Base-by-base conservation (phyloP, 2,888 invertebrate genomes). In the Minunthozetes semirufus region DNA sequence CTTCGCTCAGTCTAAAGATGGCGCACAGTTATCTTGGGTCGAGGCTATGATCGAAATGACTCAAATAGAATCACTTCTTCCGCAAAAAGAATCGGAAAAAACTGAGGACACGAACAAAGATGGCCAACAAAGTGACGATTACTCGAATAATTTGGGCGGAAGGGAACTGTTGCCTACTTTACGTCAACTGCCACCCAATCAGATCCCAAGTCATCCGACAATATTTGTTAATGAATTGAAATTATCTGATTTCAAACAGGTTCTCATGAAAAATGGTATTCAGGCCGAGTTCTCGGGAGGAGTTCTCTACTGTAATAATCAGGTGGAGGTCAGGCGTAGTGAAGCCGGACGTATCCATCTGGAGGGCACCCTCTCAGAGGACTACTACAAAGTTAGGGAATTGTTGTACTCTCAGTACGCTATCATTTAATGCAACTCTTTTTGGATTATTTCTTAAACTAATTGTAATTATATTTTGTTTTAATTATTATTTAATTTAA, bases 321-420 rank as follows among this genome's bases (percentile, higher is more conserved):
- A 92, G 0, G 88, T 97, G 73, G 95, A 96, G 6, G 88, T 99
- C 63, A 87, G 93, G 80, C 88, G 92, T 90, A 89, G 92, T 83
- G 96, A 97, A 81, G 89, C 91, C 73, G 97, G 97, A 0, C 89
- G 90, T 81, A 91, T 99, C 53, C 90, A 93, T 48, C 84, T 99
- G 76, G 98, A 99, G 85, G 98, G 99, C 0, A 91, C 92, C 75
- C 85, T 96, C 0, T 93, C 94, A 9, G 94, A 95, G 80, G 96
- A 98, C 79, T 99, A 95, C 84, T 99, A 91, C 84, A 90, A 88
- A 86, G 91, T 99, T 68, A 87, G 96, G 75, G 92, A 94, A 80
- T 84, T 97, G 50, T 85, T 99, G 42, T 99, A 99, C 82, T 91
- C 93, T 78, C 97, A 99, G 82, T 99, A 96, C 84, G 98, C 97